Evolutionary conservation across 2,113 vertebrate species (phyloP).

Genomic region (Sebastes schlegelii): DNA sequence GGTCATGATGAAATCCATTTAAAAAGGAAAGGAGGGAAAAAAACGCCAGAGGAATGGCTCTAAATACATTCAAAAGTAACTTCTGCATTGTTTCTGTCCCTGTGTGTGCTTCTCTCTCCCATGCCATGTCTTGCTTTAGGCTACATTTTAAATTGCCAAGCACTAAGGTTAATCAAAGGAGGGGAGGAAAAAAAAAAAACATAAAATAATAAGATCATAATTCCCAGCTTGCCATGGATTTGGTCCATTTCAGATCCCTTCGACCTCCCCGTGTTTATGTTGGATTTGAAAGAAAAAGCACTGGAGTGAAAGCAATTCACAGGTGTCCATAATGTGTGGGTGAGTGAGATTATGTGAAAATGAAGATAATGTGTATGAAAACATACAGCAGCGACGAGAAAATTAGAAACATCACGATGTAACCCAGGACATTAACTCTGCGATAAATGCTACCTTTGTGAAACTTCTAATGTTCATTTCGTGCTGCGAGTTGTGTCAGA

Average conservation of each 20-base stretch:
- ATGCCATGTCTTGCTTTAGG: conserved; percentile 24
- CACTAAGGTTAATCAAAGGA: conserved; percentile 31
- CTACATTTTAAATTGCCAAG: conserved; percentile 44
- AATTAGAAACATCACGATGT: not conserved
- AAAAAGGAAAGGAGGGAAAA: not conserved
- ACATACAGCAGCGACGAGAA: not conserved
- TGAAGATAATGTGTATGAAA: not conserved
- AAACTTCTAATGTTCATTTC: not conserved
- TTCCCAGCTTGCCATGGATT: conserved; percentile 6
- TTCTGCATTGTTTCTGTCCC: conserved; percentile 2
- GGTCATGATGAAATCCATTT: conserved; percentile 16
- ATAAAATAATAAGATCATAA: conserved; percentile 28
- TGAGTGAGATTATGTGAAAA: not conserved
- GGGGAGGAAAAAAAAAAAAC: not conserved
- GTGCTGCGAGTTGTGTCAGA: conserved; percentile 3
- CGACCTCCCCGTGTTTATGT: not conserved
- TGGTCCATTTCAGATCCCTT: not conserved
- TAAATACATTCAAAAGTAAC: conserved; percentile 29
- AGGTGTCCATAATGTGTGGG: not conserved
- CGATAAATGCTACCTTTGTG: not conserved
- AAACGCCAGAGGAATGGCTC: not conserved
- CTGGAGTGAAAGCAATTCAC: not conserved
- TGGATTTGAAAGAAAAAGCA: not conserved
- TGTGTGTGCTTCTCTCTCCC: conserved; percentile 9
- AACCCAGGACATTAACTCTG: not conserved